Conservation (phyloP, 2,888 invertebrate species). For the Rotaria socialis region DNA sequence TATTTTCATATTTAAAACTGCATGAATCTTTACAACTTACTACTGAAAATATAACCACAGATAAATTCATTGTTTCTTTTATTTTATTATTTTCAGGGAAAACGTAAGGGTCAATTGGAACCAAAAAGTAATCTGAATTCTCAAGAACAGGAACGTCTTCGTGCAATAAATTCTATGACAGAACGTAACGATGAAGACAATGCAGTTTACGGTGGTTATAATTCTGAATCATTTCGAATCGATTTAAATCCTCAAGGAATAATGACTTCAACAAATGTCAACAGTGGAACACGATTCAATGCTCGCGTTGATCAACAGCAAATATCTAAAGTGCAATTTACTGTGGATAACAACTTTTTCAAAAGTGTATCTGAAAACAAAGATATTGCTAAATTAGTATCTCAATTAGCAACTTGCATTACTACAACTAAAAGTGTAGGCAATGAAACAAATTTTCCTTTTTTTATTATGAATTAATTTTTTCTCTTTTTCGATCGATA, state of each 20-base stretch:
- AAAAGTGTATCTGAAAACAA: conserved; percentile 70
- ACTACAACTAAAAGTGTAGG: conserved; percentile 69
- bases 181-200: too few species aligned
- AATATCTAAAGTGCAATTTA: conserved; percentile 2
- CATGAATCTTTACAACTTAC: too few species aligned
- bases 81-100: not conserved
- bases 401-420: conserved; percentile 75
- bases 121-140: not conserved
- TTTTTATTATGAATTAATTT: not conserved
- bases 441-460: not conserved
- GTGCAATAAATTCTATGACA: not conserved
- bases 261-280: not conserved
- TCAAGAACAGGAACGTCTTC: not conserved
- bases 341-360: conserved; percentile 58
- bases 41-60: not conserved
- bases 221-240: not conserved
- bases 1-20: too few species aligned
- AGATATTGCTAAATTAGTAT: conserved; percentile 79
- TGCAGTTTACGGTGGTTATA: not conserved
- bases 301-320: not conserved
- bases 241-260: not conserved
- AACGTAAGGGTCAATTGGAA: not conserved
- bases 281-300: not conserved
- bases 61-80: not conserved
- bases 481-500: not conserved